Evolutionary conservation across 2,113 vertebrate species (phyloP).

Genomic region (Oxyruncus cristatus): DNA sequence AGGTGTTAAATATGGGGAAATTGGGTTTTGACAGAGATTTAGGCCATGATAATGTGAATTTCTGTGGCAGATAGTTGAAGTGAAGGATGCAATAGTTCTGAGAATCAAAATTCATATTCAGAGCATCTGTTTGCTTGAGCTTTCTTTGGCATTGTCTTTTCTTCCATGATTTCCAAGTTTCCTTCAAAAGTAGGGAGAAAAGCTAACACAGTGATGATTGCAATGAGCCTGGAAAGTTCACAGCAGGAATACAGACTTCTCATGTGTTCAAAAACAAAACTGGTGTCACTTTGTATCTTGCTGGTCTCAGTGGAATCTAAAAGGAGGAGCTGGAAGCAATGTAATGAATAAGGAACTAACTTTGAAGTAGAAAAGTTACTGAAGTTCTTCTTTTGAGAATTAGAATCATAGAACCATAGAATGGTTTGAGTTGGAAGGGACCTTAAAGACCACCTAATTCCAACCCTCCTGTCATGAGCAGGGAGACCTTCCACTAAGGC

Average conservation of each 20-base stretch:
- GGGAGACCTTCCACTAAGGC: neutral
- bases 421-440: neutral
- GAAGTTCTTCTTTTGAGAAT: neutral
- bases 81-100: neutral
- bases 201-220: neutral
- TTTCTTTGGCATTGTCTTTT: neutral
- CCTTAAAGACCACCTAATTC: neutral
- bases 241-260: neutral
- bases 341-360: neutral
- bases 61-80: neutral
- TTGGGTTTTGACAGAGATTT: neutral
- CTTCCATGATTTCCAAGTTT: neutral
- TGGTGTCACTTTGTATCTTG: neutral
- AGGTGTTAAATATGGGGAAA: neutral
- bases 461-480: neutral
- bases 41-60: neutral
- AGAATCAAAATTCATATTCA: neutral
- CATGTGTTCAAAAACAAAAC: neutral
- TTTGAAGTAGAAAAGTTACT: neutral
- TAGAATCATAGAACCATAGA: neutral
- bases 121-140: neutral
- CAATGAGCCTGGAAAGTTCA: neutral
- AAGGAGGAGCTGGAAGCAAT: neutral
- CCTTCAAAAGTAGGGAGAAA: neutral
- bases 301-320: neutral